Base-by-base conservation (phyloP, 92 coral and sea anemone species). In the Palythoa grandiflora region DNA sequence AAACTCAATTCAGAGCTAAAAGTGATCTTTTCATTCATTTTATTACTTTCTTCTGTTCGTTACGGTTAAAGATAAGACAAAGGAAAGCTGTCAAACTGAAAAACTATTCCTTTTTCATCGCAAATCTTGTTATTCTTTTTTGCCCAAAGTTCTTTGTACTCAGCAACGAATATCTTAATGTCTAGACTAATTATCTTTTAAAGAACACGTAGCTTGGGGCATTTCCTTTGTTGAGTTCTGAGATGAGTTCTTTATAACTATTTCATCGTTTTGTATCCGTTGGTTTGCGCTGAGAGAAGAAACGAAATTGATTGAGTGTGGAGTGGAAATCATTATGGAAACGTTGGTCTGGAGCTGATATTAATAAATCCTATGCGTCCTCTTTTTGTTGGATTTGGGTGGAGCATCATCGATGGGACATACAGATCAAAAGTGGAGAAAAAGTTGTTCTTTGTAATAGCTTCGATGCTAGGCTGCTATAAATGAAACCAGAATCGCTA, bases 151-250 rank as follows among this genome's bases (percentile, higher is more conserved):
- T 81, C 59, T 81, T 39, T 63, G 52, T 51, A 28, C 38, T 81
- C 61, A 81, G 19, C 59, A 81, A 44, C n/a, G 3, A 68, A 63
- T 19, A 68, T 66, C 57, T 61, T 71, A 81, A 68, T 66, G 86
- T 81, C 86, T 81, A 81, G 86, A 81, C 86, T 52, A 81, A 81
- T 78, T 78, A 55, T 57, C 17, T 53, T 39, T 9, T 48, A 8
- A 13, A 57, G 61, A 44, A 44, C 14, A 68, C 12, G 19, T 81
- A 11, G 75, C 75, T 44, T 52, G 19, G 86, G 86, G 84, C 84
- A 79, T 79, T 79, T 79, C 84, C 84, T 63, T 16, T 55, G 83
- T 65, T 66, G 86, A 81, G 86, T 65, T 21, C 61, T n/a, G 75
- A 81, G 66, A 81, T 47, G 86, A 66, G 61, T 54, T 38, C 39